These are phyloP conservation scores for Picathartes gymnocephalus DNA, from an alignment of 2,113 vertebrate species.

Conservation along the genomic window DNA sequence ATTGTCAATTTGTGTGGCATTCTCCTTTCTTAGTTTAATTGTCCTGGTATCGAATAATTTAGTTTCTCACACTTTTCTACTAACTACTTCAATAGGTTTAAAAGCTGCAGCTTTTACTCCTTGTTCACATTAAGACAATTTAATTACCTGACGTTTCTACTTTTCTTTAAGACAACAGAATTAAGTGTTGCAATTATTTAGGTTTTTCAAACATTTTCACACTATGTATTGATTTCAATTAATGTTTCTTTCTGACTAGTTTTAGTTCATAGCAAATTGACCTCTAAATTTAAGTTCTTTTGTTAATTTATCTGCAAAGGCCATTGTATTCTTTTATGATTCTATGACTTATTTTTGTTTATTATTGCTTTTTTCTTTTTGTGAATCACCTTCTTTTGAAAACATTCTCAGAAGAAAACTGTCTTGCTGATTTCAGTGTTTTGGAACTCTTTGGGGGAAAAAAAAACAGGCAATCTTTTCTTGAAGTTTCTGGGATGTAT, in stretches of 20 bases:
- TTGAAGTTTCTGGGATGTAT: not conserved
- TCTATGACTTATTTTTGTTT: not conserved
- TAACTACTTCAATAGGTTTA: not conserved
- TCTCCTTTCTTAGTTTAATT: not conserved
- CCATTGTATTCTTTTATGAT: not conserved
- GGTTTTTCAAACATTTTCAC: constrained; percentile 19
- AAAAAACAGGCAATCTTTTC: not conserved
- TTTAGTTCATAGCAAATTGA: constrained; percentile 9
- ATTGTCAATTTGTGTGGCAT: not conserved
- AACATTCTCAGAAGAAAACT: not conserved
- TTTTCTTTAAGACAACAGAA: constrained; percentile 42
- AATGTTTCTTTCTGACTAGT: not conserved
- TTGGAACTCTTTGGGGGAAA: not conserved
- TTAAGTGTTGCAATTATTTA: constrained; percentile 61
- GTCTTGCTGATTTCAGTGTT: not conserved
- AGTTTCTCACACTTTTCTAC: not conserved
- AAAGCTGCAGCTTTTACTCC: constrained; percentile 24
- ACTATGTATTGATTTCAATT: constrained; percentile 50
- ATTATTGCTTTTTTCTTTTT: not conserved
- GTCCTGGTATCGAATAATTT: constrained; percentile 16
- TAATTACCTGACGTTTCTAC: constrained; percentile 66
- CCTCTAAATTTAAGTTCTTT: not conserved
- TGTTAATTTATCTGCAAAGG: not conserved
- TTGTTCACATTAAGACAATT: constrained; percentile 60
- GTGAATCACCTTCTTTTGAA: not conserved